Conservation (phyloP, 2,888 invertebrate species). For the Brenthis daphne region DNA sequence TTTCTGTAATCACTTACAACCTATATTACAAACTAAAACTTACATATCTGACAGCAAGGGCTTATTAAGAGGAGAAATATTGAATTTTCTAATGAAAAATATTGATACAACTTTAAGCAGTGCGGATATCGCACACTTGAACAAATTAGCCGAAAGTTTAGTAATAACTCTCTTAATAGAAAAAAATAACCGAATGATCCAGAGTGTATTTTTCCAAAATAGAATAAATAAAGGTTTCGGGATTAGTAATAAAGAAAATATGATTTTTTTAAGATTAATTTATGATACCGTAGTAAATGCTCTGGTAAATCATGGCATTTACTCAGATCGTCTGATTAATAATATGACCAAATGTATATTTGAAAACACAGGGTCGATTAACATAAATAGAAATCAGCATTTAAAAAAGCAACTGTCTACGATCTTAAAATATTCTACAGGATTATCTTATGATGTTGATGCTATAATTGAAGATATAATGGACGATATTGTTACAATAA, state of each 20-base stretch:
- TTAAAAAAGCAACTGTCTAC: constrained; percentile 24
- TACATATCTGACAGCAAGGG: constrained; percentile 42
- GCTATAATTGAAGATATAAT: constrained; percentile 4
- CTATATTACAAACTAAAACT: constrained; percentile 34
- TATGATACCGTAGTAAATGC: constrained; percentile 18
- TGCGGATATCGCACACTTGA: constrained; percentile 2
- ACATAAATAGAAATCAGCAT: constrained; percentile 4
- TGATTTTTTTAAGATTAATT: constrained; percentile 11
- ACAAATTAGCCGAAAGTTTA: constrained; percentile 23
- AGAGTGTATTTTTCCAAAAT: constrained; percentile 11
- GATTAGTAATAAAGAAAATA: neutral
- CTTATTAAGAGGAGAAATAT: constrained; percentile 48
- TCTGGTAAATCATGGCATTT: constrained; percentile 13
- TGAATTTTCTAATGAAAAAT: constrained; percentile 44
- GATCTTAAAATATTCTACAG: constrained; percentile 24
- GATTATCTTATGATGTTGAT: constrained; percentile 17
- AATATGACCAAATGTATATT: constrained; percentile 26
- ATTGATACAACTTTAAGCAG: constrained; percentile 37
- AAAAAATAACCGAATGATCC: constrained; percentile 4
- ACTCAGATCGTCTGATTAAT: constrained; percentile 17
- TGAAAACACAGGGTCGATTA: constrained; percentile 8
- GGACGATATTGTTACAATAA: constrained; percentile 4
- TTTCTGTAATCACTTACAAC: constrained; percentile 38
- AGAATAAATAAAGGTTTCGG: neutral
- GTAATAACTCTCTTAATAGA: constrained; percentile 18